phyloP scores from a whole-genome alignment of 2,888 invertebrate genomes.

The Cremastinae sp. region DNA sequence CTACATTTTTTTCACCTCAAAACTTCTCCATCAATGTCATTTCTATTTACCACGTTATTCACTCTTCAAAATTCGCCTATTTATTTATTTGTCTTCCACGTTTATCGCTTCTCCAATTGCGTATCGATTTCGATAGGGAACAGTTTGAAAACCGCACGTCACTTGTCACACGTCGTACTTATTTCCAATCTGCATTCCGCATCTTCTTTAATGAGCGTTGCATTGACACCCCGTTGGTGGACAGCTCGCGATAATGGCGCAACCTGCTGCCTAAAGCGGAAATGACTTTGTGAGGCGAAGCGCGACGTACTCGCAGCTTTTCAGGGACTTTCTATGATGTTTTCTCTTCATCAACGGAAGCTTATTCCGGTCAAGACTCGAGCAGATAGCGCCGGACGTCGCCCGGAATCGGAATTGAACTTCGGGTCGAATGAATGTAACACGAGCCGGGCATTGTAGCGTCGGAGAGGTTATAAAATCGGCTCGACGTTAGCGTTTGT shows the following conservation, averaged over 20 bases:
- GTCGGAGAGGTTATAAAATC: neutral
- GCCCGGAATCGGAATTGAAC: neutral
- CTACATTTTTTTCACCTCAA: constrained; percentile 13
- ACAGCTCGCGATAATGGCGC: constrained; percentile 62
- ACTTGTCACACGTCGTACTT: constrained; percentile 55
- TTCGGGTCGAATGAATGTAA: constrained; percentile 6
- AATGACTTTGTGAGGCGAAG: no score
- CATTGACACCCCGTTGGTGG: constrained; percentile 42
- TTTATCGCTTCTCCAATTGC: no score
- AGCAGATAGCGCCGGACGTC: neutral
- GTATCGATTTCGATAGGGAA: no score
- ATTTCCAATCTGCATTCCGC: constrained; percentile 58
- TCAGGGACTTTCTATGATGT: neutral
- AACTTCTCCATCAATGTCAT: no score
- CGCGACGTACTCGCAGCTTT: neutral
- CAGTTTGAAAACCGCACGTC: no score
- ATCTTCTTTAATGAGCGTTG: constrained; percentile 50
- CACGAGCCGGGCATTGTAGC: neutral
- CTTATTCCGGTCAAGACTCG: neutral
- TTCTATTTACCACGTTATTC: no score
- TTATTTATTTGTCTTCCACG: no score
- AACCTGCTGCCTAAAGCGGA: constrained; percentile 17
- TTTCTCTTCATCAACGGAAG: neutral
- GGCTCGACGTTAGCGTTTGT: constrained; percentile 14
- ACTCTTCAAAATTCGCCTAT: no score